Conservation (phyloP, 2,797 vertebrate species). For the Pseudochromis fuscus region DNA sequence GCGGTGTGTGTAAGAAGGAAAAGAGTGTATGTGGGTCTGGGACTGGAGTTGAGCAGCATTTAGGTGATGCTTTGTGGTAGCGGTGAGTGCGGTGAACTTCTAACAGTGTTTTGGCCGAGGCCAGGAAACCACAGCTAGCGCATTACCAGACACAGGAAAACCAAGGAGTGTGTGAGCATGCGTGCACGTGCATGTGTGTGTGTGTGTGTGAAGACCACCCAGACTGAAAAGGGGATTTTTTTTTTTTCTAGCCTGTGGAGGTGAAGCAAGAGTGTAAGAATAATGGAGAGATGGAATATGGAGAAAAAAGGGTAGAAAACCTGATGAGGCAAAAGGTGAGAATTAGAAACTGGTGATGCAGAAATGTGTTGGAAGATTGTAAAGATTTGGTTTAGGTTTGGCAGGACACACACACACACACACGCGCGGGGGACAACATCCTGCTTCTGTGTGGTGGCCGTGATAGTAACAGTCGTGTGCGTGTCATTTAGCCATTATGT, state of each 20-base stretch:
- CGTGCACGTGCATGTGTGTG: conserved; percentile 12
- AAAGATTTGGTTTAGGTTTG: conserved; percentile 4
- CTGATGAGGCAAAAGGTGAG: conserved; percentile 14
- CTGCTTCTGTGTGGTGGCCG: conserved; percentile 63
- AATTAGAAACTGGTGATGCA: conserved; percentile 20
- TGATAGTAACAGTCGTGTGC: conserved; percentile 75
- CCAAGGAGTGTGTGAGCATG: conserved; percentile 65
- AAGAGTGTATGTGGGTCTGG: conserved; percentile 40
- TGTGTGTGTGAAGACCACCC: conserved; percentile 83
- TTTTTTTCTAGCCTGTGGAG: conserved; percentile 63
- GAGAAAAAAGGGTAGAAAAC: conserved; percentile 44
- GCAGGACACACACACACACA: background rate
- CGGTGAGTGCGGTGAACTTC: conserved; percentile 73
- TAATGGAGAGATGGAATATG: conserved; percentile 40
- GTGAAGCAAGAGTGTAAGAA: conserved; percentile 64
- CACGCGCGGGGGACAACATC: conserved; percentile 64
- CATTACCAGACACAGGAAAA: conserved; percentile 84
- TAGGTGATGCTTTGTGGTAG: conserved; percentile 84
- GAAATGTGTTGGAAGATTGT: conserved; percentile 20
- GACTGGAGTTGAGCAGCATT: conserved; percentile 74
- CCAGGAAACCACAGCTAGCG: conserved; percentile 82
- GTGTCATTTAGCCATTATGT: conserved; percentile 82
- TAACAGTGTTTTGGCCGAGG: conserved; percentile 81
- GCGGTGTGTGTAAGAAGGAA: conserved; percentile 31
- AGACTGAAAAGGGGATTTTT: conserved; percentile 70